phyloP scores from a whole-genome alignment of 2,888 invertebrate species.

The Ametastegia equiseti region DNA sequence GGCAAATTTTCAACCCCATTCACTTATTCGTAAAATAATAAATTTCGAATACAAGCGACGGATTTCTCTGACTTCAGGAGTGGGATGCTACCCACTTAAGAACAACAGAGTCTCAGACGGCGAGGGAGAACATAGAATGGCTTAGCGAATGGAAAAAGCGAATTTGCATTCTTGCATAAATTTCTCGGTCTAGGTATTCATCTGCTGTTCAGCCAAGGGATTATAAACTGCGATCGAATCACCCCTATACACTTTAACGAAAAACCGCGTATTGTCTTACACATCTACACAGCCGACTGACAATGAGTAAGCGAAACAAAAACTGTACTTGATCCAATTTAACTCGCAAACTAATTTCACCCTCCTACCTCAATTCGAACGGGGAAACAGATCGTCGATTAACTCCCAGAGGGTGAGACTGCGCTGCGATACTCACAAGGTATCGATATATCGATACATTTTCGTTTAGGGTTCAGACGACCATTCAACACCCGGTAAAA shows the following conservation, averaged over 20 bases:
- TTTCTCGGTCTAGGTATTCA: neutral
- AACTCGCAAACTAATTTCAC: constrained; percentile 30
- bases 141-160: neutral
- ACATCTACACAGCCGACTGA: neutral
- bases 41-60: too few relatives aligned
- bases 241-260: neutral
- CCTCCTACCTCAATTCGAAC: neutral
- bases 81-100: too few relatives aligned
- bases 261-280: neutral
- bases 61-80: too few relatives aligned
- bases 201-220: neutral
- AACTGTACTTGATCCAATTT: constrained; percentile 23
- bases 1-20: too few relatives aligned
- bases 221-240: neutral
- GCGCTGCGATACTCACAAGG: neutral
- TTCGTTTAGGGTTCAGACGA: neutral
- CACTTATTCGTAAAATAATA: too few relatives aligned
- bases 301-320: neutral
- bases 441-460: neutral
- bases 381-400: constrained; percentile 18
- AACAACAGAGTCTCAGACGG: neutral
- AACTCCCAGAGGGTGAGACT: neutral
- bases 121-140: neutral
- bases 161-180: neutral
- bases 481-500: neutral